Conservation (phyloP, 2,113 vertebrate genomes). For the Osmerus mordax region DNA sequence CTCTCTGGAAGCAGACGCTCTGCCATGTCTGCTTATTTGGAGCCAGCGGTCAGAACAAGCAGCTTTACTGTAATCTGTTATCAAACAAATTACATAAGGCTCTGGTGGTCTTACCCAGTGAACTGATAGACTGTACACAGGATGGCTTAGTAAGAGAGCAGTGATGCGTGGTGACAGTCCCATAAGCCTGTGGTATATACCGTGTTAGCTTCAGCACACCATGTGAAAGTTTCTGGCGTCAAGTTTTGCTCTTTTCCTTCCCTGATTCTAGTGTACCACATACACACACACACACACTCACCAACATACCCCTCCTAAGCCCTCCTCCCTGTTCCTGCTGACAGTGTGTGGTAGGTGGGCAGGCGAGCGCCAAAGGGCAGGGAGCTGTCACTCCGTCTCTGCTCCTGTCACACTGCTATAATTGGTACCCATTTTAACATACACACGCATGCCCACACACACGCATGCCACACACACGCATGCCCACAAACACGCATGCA, state of each 20-base stretch:
- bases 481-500: neutral
- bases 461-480: neutral
- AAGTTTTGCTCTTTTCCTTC: neutral
- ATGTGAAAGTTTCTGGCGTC: neutral
- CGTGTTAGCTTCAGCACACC: neutral
- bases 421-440: neutral
- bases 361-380: conserved; percentile 2
- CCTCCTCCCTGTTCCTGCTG: neutral
- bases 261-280: neutral
- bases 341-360: neutral
- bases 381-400: neutral
- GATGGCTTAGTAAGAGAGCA: neutral
- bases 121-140: neutral
- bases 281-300: neutral
- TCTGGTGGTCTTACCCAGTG: neutral
- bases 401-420: conserved; percentile 11
- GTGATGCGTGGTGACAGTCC: neutral
- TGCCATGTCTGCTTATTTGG: no score
- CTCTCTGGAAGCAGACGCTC: no score
- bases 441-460: neutral
- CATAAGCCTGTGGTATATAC: neutral
- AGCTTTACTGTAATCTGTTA: no score
- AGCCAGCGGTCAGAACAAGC: no score
- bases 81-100: no score
- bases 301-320: neutral